Percentiles rank a stretch among this genome's conserved stretches.
Conservation (phyloP, 2,113 vertebrate genomes). For the Chionomys nivalis region DNA sequence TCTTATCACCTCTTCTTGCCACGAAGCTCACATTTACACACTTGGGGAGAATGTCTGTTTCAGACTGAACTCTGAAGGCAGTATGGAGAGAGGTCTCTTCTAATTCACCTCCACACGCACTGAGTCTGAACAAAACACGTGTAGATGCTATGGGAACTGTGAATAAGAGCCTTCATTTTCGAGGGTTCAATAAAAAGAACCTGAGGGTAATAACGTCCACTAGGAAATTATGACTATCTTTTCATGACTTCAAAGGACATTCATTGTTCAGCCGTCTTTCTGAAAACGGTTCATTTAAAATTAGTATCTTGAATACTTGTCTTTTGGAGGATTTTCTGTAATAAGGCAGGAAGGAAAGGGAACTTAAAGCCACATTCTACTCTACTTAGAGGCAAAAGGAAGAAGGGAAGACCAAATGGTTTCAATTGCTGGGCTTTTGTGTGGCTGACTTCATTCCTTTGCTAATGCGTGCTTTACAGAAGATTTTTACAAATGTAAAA, state of each 20-base stretch:
- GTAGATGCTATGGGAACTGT: neutral
- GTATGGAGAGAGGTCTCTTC: neutral
- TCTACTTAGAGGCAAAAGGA: neutral
- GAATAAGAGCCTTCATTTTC: neutral
- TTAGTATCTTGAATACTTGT: conserved; percentile 4
- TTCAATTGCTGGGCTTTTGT: neutral
- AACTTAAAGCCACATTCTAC: neutral
- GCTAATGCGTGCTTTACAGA: conserved; percentile 2
- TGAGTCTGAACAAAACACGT: neutral
- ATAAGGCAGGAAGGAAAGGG: neutral
- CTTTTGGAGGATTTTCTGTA: conserved; percentile 2
- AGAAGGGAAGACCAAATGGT: neutral
- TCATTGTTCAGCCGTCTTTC: neutral
- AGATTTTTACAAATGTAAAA: conserved; percentile 52
- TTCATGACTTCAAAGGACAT: conserved; percentile 21
- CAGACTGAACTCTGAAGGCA: neutral
- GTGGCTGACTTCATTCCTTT: conserved; percentile 15
- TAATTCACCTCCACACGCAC: neutral
- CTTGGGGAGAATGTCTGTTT: neutral
- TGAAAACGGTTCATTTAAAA: conserved; percentile 32
- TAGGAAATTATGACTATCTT: conserved; percentile 35
- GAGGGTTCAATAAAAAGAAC: conserved; percentile 23
- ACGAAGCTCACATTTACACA: neutral
- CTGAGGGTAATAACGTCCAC: neutral
- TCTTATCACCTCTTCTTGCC: neutral